Base-by-base conservation (phyloP, 2,888 invertebrate species). In the Melanostoma scalare region DNA sequence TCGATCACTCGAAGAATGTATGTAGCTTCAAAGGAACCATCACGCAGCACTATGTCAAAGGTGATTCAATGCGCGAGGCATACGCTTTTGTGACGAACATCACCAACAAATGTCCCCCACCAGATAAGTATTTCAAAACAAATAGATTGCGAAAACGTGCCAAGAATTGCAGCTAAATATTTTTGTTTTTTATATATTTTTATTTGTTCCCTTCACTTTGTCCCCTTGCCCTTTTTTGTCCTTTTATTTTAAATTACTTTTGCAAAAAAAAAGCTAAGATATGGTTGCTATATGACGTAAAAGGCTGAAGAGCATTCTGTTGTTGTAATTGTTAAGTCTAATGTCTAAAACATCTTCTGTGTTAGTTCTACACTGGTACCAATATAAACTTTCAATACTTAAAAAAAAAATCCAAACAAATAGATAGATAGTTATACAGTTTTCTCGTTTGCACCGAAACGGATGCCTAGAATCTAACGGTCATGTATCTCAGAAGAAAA, bases 11-110 rank as follows among this genome's bases (percentile, higher is more conserved):
- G 0, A 87, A 87, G 31, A 92, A 93, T 75, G 88, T 91, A 33
- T 94, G 94, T 86, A 91, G 91, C 35, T 92, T 93, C 52, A 92
- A 90, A 85, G 92, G 91, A 52, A 91, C 92, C 67, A 92, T 94
- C 33, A 93, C 93, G 0, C 92, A 93, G 75, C 94, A 94, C 87
- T 92, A 93, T 86, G 89, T 94, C 10, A 92, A 91, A 79, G 91
- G 92, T 30, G 90, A 91, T 30, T 91, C 89, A 77, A 92, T 93
- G 92, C 89, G 91, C 56, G 89, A 91, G 36, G 89, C 89, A 3
- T 91, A 91, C 86, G 88, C 88, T 10, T 89, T 88, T 71, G 89
- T 91, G 9, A 88, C 87, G 4, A 91, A 91, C 85, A 86, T 88
- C 65, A 90, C 88, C 55, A 88, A 88, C 50, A 86, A 87, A 48